A percentile compares a stretch with the other conserved stretches of the same genome.
Evolutionary conservation across 1,140 invertebrate genomes (phyloP).

Genomic region (Drosophila virilis): DNA sequence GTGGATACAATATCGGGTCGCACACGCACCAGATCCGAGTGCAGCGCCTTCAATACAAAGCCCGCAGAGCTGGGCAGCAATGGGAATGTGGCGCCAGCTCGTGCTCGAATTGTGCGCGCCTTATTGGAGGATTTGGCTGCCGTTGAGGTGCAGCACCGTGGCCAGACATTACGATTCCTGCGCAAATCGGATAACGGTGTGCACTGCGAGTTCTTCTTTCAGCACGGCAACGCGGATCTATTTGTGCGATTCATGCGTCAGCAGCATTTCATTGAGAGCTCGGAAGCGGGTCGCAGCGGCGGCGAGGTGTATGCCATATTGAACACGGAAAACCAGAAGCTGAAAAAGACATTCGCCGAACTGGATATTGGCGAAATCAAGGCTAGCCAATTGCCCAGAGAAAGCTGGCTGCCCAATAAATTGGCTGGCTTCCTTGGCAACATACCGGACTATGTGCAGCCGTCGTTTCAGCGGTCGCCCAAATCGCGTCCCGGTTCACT

Average conservation of each 20-base stretch:
- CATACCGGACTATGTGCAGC: slow-evolving; percentile 76
- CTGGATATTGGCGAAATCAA: slow-evolving; percentile 87
- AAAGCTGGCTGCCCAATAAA: slow-evolving; percentile 81
- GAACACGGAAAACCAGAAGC: slow-evolving; percentile 85
- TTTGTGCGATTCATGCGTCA: slow-evolving; percentile 89
- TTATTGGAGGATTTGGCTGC: slow-evolving; percentile 88
- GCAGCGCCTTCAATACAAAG: slow-evolving; percentile 80
- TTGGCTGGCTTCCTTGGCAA: slow-evolving; percentile 70
- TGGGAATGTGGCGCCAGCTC: slow-evolving; percentile 45
- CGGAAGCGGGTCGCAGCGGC: slow-evolving; percentile 39
- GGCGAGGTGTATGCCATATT: slow-evolving; percentile 70
- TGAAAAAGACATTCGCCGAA: slow-evolving; percentile 93
- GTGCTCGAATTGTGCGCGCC: slow-evolving; percentile 87
- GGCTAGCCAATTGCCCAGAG: slow-evolving; percentile 48
- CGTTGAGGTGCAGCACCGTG: slow-evolving; percentile 88
- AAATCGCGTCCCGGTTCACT: slow-evolving; percentile 86
- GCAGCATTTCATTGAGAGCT: slow-evolving; percentile 69
- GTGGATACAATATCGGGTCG: slow-evolving; percentile 89
- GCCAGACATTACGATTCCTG: slow-evolving; percentile 89
- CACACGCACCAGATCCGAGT: slow-evolving; percentile 85
- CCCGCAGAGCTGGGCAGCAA: slow-evolving; percentile 46
- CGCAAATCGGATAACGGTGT: slow-evolving; percentile 89
- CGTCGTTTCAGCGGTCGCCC: slow-evolving; percentile 88
- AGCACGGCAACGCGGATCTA: slow-evolving; percentile 92
- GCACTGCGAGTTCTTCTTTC: slow-evolving; percentile 93